Conservation (phyloP, 2,797 vertebrate species). For the Thalassophryne amazonica region DNA sequence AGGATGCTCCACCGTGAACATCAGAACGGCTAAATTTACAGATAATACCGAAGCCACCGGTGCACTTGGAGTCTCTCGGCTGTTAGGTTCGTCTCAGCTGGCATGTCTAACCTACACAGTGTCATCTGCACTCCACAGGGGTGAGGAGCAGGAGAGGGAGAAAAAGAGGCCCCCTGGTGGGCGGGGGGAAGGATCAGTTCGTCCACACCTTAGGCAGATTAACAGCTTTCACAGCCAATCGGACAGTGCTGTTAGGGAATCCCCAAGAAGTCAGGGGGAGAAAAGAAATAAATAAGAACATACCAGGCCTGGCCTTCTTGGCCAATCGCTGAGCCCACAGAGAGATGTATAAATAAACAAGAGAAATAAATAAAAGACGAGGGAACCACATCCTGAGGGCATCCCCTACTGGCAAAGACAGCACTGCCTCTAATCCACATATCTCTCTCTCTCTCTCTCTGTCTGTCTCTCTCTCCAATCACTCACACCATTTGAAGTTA, state of each 20-base stretch:
- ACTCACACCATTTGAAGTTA: slow-evolving; percentile 65
- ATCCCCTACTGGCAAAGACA: slow-evolving; percentile 66
- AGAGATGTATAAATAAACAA: slow-evolving; percentile 71
- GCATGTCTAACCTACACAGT: slow-evolving; percentile 38
- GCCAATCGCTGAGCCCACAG: slow-evolving; percentile 52
- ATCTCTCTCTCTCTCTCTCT: slow-evolving; percentile 26
- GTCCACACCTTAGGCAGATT: slow-evolving; percentile 49
- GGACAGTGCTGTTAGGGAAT: slow-evolving; percentile 56
- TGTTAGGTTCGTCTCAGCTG: slow-evolving; percentile 23
- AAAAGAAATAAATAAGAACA: slow-evolving; percentile 49
- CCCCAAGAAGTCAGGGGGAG: slow-evolving; percentile 50
- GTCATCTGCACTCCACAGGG: slow-evolving; percentile 17
- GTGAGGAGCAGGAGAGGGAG: not conserved
- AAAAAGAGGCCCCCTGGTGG: not conserved
- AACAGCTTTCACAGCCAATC: slow-evolving; percentile 60
- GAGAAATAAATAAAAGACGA: slow-evolving; percentile 73
- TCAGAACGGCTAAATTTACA: too few species aligned
- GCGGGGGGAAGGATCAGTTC: slow-evolving; percentile 16
- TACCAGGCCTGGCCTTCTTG: slow-evolving; percentile 34
- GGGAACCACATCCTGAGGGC: slow-evolving; percentile 74
- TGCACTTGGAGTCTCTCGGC: slow-evolving; percentile 8
- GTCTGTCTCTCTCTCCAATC: slow-evolving; percentile 57
- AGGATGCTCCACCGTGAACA: too few species aligned
- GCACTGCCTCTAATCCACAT: slow-evolving; percentile 32
- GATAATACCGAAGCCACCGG: not conserved